Conservation (phyloP, 2,888 invertebrate species). For the Chalcis sispes region DNA sequence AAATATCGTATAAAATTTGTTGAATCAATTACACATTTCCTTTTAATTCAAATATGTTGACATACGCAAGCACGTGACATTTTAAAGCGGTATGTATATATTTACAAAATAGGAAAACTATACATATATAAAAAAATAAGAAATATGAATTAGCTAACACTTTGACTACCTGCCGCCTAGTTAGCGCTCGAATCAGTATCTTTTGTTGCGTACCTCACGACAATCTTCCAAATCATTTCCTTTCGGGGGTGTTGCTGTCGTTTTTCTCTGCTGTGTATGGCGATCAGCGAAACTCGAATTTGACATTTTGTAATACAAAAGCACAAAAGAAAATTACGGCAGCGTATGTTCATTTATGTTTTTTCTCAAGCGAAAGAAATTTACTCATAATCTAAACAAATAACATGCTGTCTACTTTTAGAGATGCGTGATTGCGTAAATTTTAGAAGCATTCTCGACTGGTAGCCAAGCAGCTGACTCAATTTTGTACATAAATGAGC, state of each 20-base stretch:
- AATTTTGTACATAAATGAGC: background rate
- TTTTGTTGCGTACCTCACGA: constrained; percentile 14
- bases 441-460: constrained; percentile 11
- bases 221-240: constrained; percentile 50
- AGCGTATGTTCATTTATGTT: too few species aligned
- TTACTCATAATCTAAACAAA: background rate
- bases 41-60: too few species aligned
- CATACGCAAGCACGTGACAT: background rate
- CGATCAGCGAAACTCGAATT: background rate
- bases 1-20: too few species aligned
- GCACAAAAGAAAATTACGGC: too few species aligned
- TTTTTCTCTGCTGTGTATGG: constrained; percentile 31
- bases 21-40: too few species aligned
- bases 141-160: background rate
- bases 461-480: constrained; percentile 17
- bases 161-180: constrained; percentile 40
- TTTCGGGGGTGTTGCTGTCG: constrained; percentile 45
- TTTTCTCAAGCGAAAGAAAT: background rate
- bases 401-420: background rate
- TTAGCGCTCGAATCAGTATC: constrained; percentile 50
- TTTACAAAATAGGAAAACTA: too few species aligned
- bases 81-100: background rate
- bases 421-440: constrained; percentile 41
- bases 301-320: constrained; percentile 15
- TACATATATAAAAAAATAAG: too few species aligned